phyloP scores from a whole-genome alignment of 2,113 vertebrate genomes.

The Rhinoptilus africanus region DNA sequence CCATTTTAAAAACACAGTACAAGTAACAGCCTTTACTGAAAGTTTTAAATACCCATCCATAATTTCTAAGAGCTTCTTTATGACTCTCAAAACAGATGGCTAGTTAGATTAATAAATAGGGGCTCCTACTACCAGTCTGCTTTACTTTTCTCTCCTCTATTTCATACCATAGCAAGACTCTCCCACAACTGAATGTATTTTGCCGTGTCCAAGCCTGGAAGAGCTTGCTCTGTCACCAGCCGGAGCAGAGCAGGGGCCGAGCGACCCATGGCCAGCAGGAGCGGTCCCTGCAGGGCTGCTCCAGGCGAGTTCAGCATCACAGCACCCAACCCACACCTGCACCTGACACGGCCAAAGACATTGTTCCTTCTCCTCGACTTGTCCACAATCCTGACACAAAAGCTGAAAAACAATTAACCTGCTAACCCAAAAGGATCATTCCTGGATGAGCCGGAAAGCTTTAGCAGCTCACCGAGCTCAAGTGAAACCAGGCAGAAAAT shows the following conservation, averaged over 20 bases:
- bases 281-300: neutral
- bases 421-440: neutral
- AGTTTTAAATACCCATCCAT: neutral
- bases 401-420: neutral
- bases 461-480: neutral
- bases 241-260: neutral
- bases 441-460: neutral
- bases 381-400: neutral
- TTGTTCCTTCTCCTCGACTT: fast-evolving
- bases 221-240: neutral
- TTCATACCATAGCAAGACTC: fast-evolving
- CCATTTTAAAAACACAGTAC: neutral
- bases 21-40: neutral
- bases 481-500: neutral
- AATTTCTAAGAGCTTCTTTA: neutral
- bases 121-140: neutral
- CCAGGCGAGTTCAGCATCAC: neutral
- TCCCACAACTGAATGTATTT: fast-evolving
- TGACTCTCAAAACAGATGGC: neutral
- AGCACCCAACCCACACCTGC: fast-evolving
- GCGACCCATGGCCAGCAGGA: fast-evolving
- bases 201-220: fast-evolving
- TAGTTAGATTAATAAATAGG: neutral
- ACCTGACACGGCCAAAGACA: fast-evolving
- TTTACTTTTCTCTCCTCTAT: neutral